Evolutionary conservation across 2,888 invertebrate genomes (phyloP), one percentile per base, ranked within the genome.

Genomic region (Andrena chrysosceles): DNA sequence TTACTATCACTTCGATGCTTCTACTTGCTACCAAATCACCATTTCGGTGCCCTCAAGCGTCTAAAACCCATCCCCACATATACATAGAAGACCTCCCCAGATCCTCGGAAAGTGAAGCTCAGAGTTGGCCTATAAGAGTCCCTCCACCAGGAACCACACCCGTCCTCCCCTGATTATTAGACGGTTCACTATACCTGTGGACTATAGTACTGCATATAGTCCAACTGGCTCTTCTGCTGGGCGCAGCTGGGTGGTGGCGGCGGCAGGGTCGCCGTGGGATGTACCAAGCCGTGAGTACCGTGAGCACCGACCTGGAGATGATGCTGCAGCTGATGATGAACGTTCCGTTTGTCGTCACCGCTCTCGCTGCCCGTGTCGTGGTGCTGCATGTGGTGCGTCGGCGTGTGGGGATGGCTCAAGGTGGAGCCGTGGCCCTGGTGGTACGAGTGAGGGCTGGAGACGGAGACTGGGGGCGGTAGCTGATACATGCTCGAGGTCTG

Each of bases 131-230:
- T 16, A 42, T 16, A 16, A 42, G 16, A 29, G 8, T 49, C 10
- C 63, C 26, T 48, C 10, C 52, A 56, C 33, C 62, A 23, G 62
- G 8, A 16, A 26, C 13, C 20, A 13, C n/a, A 29, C 7, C 20
- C n/a, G 0, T 29, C 8, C 26, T 6, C 33, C 33, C 33, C 33
- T 33, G 68, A 54, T 5, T 64, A 31, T 26, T 35, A 4, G 52
- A 63, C 29, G 48, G n/a, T 35, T 56, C 35, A 67, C 66, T 33
- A 13, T 69, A 94, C 94, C 93, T 94, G 94, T 67, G 93, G 92
- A 77, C 92, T 91, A 87, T 93, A 94, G 85, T 93, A 93, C 87
- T 93, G 93, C 93, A 94, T 93, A 81, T 94, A 94, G 72, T 94
- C 94, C 66, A 94, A 87, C 75, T 94, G 94, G 64, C 91, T 93